These are phyloP conservation scores for Thalassophryne amazonica DNA, from an alignment of 2,797 vertebrate species.

Conservation along the genomic window DNA sequence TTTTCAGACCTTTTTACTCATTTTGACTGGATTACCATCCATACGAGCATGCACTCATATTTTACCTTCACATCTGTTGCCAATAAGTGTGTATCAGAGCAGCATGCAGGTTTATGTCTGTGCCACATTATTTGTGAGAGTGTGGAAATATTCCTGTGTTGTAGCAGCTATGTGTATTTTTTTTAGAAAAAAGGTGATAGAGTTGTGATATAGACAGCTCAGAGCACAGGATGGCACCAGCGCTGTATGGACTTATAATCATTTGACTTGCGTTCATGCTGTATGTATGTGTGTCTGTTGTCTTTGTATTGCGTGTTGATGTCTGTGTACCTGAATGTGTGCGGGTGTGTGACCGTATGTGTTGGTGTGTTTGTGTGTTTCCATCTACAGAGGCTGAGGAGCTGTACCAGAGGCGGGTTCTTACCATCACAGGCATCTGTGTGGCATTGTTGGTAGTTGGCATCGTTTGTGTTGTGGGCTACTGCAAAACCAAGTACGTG, in stretches of 20 bases:
- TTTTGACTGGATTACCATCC: too few relatives aligned
- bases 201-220: conserved; percentile 21
- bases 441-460: conserved; percentile 95
- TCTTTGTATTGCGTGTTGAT: neutral
- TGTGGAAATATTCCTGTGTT: conserved; percentile 22
- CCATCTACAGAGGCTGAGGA: conserved; percentile 88
- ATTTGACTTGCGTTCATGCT: conserved; percentile 53
- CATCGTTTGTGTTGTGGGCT: conserved; percentile 96
- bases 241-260: conserved; percentile 20
- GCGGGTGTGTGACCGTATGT: conserved; percentile 23
- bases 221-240: conserved; percentile 37
- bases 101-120: conserved; percentile 16
- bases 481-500: conserved; percentile 98
- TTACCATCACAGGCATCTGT: conserved; percentile 97
- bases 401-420: conserved; percentile 94
- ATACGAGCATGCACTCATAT: conserved; percentile 48
- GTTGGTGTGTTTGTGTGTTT: conserved; percentile 28
- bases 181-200: conserved; percentile 21
- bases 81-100: conserved; percentile 36
- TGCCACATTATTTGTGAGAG: conserved; percentile 9
- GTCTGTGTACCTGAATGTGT: conserved; percentile 31
- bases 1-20: conserved; percentile 28
- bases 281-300: conserved; percentile 26
- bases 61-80: conserved; percentile 34
- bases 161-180: conserved; percentile 14